Conservation (phyloP, 2,797 vertebrate genomes). For the Crypturellus tataupa region DNA sequence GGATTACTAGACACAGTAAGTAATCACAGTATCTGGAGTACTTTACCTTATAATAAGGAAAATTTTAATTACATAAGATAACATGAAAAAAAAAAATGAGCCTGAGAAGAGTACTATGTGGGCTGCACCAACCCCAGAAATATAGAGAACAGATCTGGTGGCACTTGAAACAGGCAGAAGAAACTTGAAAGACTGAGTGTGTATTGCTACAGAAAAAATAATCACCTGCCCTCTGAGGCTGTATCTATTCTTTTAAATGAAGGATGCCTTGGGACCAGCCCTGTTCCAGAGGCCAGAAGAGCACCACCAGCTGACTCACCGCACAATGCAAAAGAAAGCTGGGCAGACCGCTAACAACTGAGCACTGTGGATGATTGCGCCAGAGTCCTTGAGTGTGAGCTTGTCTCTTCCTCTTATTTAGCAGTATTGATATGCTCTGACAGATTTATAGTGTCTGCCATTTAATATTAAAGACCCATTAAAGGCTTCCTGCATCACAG, state of each 20-base stretch:
- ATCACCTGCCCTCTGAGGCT: background rate
- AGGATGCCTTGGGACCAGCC: background rate
- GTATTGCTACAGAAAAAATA: background rate
- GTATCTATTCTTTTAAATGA: background rate
- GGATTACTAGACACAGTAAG: background rate
- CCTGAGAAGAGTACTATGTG: background rate
- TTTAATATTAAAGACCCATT: background rate
- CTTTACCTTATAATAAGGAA: background rate
- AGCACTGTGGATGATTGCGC: background rate
- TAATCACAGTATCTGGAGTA: background rate
- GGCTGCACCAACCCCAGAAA: background rate
- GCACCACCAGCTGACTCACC: background rate
- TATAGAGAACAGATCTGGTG: background rate
- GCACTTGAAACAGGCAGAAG: background rate
- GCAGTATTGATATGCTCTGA: background rate
- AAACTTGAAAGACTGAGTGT: background rate
- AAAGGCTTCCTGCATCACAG: background rate
- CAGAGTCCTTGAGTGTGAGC: background rate
- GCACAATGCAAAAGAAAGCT: background rate
- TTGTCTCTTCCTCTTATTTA: background rate
- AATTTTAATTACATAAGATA: background rate
- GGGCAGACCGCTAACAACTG: background rate
- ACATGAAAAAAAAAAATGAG: accelerated
- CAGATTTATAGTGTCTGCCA: background rate
- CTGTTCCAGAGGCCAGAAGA: background rate